Base-by-base conservation (phyloP, 2,113 vertebrate genomes). In the Pseudopodoces humilis region DNA sequence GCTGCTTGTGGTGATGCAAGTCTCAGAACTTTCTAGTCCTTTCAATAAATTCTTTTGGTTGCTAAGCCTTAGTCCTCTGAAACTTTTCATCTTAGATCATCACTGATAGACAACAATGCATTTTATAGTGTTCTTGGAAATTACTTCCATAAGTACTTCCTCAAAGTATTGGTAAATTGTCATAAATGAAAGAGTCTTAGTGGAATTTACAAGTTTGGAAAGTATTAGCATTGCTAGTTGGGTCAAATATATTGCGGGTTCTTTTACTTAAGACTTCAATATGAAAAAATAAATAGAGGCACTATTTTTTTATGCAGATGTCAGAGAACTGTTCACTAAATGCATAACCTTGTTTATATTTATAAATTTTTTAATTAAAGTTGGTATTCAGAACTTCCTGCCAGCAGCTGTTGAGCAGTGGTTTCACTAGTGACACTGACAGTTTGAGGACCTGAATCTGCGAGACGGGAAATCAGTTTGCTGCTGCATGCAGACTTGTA, bases 311-410 rank as follows among this genome's bases (percentile, higher is more conserved):
- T 8, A 76, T 80, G 33, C 62, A 74, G n/a, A 65, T 69, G 46
- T 50, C 16, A 76, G 15, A 90, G 43, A 75, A 75, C 94, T 92
- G 47, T 86, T 74, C 43, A 52, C 27, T 15, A 46, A 62, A 46
- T 86, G 30, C 27, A 55, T 77, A 78, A 91, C 81, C 65, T 93
- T 89, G 75, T 43, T 86, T 93, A 53, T 93, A 53, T 96, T 91
- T 93, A 64, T 47, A 47, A 92, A 59, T 17, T 68, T 85, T n/a
- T 92, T 91, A 83, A 78, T 84, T 49, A 86, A 91, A 84, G 43
- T 22, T 80, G 18, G 12, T 65, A 25, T 89, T 95, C 60, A 68
- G 65, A 95, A 58, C 28, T 71, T 93, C 33, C 64, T 87, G 30
- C 31, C 39, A 15, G 68, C 81, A 70, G 49, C 88, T 93, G 50